Conservation (phyloP, 2,888 invertebrate species). For the Venusia cambrica region DNA sequence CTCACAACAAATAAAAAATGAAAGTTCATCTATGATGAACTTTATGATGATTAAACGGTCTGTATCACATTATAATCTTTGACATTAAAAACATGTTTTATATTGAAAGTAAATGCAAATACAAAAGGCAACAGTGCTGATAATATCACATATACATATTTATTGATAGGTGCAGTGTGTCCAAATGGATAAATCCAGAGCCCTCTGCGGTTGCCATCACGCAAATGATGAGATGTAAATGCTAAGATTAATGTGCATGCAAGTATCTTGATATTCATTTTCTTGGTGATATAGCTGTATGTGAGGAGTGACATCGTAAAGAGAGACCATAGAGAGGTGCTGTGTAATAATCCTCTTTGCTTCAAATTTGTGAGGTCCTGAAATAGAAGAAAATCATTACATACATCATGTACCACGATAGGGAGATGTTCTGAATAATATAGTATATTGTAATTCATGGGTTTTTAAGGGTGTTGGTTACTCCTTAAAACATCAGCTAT, state of each 20-base stretch:
- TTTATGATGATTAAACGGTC: slow-evolving; percentile 90
- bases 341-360: slow-evolving; percentile 61
- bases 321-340: slow-evolving; percentile 55
- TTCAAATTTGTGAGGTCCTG: slow-evolving; percentile 56
- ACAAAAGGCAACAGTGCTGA: slow-evolving; percentile 47
- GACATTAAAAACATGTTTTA: slow-evolving; percentile 34
- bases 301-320: slow-evolving; percentile 37
- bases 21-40: no score
- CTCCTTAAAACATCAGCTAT: no score
- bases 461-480: no score
- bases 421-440: no score
- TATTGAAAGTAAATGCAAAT: slow-evolving; percentile 41
- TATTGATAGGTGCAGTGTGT: slow-evolving; percentile 49
- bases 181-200: slow-evolving; percentile 65
- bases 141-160: slow-evolving; percentile 46
- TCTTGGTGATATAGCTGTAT: slow-evolving; percentile 48
- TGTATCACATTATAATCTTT: slow-evolving; percentile 15
- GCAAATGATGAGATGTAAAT: slow-evolving; percentile 56
- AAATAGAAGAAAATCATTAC: slow-evolving; percentile 34
- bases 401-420: no score
- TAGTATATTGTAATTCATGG: background rate
- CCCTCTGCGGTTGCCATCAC: slow-evolving; percentile 62
- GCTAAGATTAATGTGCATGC: slow-evolving; percentile 57
- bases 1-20: no score
- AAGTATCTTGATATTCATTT: slow-evolving; percentile 46